Base-by-base conservation (phyloP, 2,113 vertebrate genomes). In the Syrrhaptes paradoxus region DNA sequence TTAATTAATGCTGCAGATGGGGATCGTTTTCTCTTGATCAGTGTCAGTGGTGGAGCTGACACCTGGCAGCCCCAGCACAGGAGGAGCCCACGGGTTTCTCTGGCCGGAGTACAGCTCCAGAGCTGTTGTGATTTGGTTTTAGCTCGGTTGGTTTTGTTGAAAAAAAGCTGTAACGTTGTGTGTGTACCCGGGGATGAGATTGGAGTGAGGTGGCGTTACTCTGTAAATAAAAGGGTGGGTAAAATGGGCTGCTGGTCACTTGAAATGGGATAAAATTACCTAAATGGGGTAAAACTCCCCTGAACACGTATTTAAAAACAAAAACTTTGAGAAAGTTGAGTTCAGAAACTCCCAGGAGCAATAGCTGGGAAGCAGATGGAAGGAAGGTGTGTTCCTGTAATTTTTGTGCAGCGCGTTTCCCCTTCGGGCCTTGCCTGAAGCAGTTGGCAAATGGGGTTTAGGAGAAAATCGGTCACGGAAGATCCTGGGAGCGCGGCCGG, bases 151-250 rank as follows among this genome's bases (percentile, higher is more conserved):
- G 15, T 7, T 54, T n/a, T 36, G 13, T 13, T 61, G 34, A 13
- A 25, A 17, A n/a, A 34, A 36, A 38, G 10, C 18, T 20, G 8
- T 36, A 14, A 5, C 1, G 0, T 10, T 26, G 32, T 34, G 25
- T 15, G 62, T 34, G 41, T 43, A 2, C 11, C n/a, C 8, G 49
- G 43, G 28, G 43, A 18, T 46, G 32, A 24, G 34, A 3, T 13
- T 3, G 17, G 51, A 20, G 51, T 3, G 38, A 31, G 25, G 18
- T 4, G 15, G 20, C 2, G 1, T 24, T 41, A 2, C 36, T 28
- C 26, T 8, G 5, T 48, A 9, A 20, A 24, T 58, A 20, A 34
- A 83, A 4, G 0, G 0, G 3, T 0, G 2, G 29, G 8, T 20
- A 8, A 26, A 14, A 3, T 10, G 11, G 11, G 18, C 8, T 7